Evolutionary conservation across 2,888 invertebrate genomes (phyloP).

Genomic region (Morpho deidamia): DNA sequence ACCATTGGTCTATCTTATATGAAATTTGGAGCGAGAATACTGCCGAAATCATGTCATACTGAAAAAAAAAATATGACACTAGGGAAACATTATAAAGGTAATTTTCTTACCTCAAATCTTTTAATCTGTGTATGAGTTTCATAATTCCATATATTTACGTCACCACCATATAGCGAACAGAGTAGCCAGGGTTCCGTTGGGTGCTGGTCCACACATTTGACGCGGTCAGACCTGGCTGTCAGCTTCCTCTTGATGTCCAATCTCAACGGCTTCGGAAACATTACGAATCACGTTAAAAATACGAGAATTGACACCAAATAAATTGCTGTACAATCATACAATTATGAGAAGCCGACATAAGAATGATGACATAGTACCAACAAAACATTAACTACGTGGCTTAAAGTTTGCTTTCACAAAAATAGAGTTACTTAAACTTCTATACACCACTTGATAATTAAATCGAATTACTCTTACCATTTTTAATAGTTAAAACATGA

Average conservation of each 20-base stretch:
- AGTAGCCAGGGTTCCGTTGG: constrained; percentile 99
- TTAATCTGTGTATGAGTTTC: constrained; percentile 93
- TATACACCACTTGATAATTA: constrained; percentile 24
- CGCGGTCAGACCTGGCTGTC: constrained; percentile 98
- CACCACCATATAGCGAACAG: constrained; percentile 98
- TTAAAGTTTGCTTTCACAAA: constrained; percentile 24
- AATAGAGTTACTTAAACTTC: constrained; percentile 9
- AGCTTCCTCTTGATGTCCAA: constrained; percentile 98
- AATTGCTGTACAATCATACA: constrained; percentile 30
- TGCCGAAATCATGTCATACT: too few relatives aligned
- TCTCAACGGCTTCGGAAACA: constrained; percentile 88
- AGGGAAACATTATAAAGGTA: too few relatives aligned
- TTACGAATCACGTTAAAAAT: constrained; percentile 30
- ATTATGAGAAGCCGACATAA: constrained; percentile 48
- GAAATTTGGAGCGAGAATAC: too few relatives aligned
- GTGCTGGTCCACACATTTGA: constrained; percentile 98
- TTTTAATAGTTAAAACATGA: constrained; percentile 66
- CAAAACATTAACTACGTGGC: constrained; percentile 43
- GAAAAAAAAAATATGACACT: too few relatives aligned
- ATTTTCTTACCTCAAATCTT: constrained; percentile 85
- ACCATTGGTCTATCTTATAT: too few relatives aligned
- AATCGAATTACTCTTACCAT: constrained; percentile 54
- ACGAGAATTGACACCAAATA: constrained; percentile 12
- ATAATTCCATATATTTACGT: constrained; percentile 99
- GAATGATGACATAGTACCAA: constrained; percentile 50